A percentile compares a stretch with the other conserved stretches of the same genome.
phyloP scores from a whole-genome alignment of 2,797 vertebrate genomes.

The Lacerta bilineata region DNA sequence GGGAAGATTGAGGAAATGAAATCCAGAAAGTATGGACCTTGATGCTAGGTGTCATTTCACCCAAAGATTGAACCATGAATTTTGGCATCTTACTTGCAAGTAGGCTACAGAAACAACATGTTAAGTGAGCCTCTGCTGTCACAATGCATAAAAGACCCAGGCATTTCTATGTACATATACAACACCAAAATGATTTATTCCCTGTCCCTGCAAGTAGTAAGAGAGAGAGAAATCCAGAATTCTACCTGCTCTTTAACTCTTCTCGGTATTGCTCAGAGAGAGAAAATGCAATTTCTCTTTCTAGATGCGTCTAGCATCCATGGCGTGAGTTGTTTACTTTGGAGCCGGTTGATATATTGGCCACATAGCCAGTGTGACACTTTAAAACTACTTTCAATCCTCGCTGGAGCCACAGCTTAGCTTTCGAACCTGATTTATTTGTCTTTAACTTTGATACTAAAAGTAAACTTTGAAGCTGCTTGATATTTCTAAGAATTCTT shows the following conservation, averaged over 20 bases:
- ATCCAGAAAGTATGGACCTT: background rate
- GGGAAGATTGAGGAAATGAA: background rate
- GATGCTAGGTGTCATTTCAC: background rate
- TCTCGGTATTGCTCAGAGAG: background rate
- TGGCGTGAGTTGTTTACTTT: background rate
- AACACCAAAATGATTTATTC: background rate
- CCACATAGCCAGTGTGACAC: background rate
- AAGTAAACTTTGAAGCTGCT: background rate
- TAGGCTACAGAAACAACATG: background rate
- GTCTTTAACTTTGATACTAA: background rate
- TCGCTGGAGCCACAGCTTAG: slow-evolving; percentile 19
- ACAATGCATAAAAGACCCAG: background rate
- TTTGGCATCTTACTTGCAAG: background rate
- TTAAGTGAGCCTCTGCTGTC: background rate
- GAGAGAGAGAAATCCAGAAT: background rate
- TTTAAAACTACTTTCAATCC: slow-evolving; percentile 8
- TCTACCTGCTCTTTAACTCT: background rate
- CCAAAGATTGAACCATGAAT: background rate
- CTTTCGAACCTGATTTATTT: slow-evolving; percentile 21
- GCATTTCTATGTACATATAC: background rate
- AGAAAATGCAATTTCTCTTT: background rate
- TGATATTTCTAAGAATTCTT: background rate
- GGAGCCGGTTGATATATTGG: background rate
- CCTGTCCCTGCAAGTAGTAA: background rate
- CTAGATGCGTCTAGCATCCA: background rate